Evolutionary conservation across 2,888 invertebrate species (phyloP).

Genomic region (Microdon myrmicae): DNA sequence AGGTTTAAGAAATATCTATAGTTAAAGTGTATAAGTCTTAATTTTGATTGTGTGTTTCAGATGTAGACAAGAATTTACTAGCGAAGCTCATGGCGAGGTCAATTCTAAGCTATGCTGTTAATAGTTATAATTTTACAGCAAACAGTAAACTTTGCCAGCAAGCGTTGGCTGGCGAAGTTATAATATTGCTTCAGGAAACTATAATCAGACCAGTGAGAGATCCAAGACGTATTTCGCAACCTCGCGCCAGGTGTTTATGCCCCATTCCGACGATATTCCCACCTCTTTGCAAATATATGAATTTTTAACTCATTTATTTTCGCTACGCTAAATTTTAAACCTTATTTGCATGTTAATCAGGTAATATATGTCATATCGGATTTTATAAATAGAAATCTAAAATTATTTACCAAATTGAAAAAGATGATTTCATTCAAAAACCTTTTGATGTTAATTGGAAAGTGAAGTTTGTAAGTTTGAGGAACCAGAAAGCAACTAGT

Average conservation of each 20-base stretch:
- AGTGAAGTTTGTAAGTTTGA: too few relatives aligned
- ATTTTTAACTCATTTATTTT: too few relatives aligned
- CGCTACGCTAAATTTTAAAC: too few relatives aligned
- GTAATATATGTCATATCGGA: too few relatives aligned
- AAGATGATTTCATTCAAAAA: too few relatives aligned
- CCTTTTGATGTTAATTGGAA: too few relatives aligned
- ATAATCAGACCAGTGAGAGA: constrained; percentile 57
- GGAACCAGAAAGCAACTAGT: too few relatives aligned
- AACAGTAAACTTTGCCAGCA: constrained; percentile 58
- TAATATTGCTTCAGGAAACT: constrained; percentile 59
- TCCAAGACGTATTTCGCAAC: constrained; percentile 32
- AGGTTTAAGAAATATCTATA: constrained; percentile 44
- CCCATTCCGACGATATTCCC: constrained; percentile 14
- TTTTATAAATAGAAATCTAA: too few relatives aligned
- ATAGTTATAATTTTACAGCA: constrained; percentile 60
- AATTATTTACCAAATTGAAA: too few relatives aligned
- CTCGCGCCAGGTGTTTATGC: constrained; percentile 27
- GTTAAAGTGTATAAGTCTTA: background rate
- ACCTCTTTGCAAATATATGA: constrained; percentile 5
- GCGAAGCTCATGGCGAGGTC: constrained; percentile 59
- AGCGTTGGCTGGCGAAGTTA: constrained; percentile 61
- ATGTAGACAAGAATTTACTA: constrained; percentile 60
- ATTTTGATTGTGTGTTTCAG: constrained; percentile 32
- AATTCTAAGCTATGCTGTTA: constrained; percentile 60
- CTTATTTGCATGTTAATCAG: too few relatives aligned